Evolutionary conservation across 2,888 invertebrate genomes (phyloP).

Genomic region (Trypoxylon attenuatum): DNA sequence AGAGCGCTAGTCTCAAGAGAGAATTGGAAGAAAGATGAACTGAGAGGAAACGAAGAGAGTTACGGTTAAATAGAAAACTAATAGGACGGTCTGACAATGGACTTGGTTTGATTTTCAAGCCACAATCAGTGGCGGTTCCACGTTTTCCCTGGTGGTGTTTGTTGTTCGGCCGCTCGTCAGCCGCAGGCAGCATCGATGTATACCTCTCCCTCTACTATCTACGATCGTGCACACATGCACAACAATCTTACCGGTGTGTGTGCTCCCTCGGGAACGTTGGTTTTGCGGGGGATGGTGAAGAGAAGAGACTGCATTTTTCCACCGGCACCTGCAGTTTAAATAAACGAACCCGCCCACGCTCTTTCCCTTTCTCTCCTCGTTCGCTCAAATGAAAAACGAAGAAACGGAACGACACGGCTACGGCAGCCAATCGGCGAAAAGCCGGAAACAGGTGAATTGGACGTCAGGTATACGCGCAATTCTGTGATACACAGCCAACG

Average conservation of each 20-base stretch:
- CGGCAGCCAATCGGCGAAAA: conserved; percentile 64
- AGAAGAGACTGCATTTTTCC: conserved; percentile 58
- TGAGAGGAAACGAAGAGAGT: conserved; percentile 25
- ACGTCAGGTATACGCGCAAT: conserved; percentile 40
- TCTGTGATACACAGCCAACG: conserved; percentile 16
- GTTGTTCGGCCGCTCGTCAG: conserved; percentile 66
- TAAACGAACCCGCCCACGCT: conserved; percentile 61
- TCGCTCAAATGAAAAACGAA: conserved; percentile 56
- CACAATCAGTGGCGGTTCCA: conserved; percentile 58
- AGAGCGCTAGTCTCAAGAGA: background rate
- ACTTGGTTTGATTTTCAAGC: conserved; percentile 63
- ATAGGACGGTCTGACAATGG: conserved; percentile 61
- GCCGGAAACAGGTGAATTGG: conserved; percentile 60
- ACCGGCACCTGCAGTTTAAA: conserved; percentile 64
- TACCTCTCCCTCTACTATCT: conserved; percentile 31
- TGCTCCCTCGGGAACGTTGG: background rate
- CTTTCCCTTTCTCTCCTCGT: conserved; percentile 32
- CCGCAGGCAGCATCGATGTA: conserved; percentile 60
- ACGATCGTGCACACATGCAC: conserved; percentile 11
- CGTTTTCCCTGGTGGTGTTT: conserved; percentile 62
- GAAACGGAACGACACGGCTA: conserved; percentile 49
- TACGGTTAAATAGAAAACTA: conserved; percentile 57
- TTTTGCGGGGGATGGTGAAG: conserved; percentile 10
- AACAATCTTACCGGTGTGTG: background rate
- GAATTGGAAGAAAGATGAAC: background rate